Percentiles rank a stretch among this genome's conserved stretches.
Conservation (phyloP, 30 jellyfish, hydroid and myxozoan species). For the Catostylus mosaicus region DNA sequence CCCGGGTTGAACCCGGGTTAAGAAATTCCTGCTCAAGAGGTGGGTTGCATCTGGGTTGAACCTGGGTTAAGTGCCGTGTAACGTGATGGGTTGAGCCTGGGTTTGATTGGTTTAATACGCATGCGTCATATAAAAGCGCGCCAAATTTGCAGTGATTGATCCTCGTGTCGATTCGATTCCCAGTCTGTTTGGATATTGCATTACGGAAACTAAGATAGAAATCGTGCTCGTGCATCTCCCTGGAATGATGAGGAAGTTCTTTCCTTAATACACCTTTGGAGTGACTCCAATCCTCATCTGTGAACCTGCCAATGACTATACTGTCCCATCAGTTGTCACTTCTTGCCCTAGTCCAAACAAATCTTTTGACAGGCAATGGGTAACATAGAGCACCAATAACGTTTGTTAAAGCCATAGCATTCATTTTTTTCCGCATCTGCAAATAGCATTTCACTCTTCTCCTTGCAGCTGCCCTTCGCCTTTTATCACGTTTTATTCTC, state of each 20-base stretch:
- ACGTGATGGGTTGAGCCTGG: not conserved
- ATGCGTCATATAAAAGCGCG: not conserved
- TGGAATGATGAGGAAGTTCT: not conserved
- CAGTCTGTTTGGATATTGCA: too few relatives aligned
- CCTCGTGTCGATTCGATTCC: not conserved
- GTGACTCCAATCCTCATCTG: not conserved
- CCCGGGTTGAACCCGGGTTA: not conserved
- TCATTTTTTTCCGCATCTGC: slow-evolving; percentile 5
- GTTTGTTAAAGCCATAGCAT: not conserved
- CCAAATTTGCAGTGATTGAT: not conserved
- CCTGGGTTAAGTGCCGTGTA: slow-evolving; percentile 18
- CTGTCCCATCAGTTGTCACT: not conserved
- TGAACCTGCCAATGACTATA: not conserved
- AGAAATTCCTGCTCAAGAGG: slow-evolving; percentile 8
- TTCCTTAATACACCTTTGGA: not conserved
- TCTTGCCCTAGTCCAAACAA: slow-evolving; percentile 1
- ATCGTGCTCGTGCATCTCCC: not conserved
- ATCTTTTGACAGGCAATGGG: slow-evolving; percentile 3
- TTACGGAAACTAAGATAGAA: too few relatives aligned
- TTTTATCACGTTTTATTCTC: too few relatives aligned
- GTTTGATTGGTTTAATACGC: not conserved
- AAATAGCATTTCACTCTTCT: not conserved
- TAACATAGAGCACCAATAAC: slow-evolving; percentile 1
- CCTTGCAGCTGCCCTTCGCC: too few relatives aligned
- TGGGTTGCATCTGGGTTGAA: too few relatives aligned